Evolutionary conservation across 2,797 vertebrate genomes (phyloP), one percentile per base, ranked within the genome.

Genomic region (Eidolon dupreanum): DNA sequence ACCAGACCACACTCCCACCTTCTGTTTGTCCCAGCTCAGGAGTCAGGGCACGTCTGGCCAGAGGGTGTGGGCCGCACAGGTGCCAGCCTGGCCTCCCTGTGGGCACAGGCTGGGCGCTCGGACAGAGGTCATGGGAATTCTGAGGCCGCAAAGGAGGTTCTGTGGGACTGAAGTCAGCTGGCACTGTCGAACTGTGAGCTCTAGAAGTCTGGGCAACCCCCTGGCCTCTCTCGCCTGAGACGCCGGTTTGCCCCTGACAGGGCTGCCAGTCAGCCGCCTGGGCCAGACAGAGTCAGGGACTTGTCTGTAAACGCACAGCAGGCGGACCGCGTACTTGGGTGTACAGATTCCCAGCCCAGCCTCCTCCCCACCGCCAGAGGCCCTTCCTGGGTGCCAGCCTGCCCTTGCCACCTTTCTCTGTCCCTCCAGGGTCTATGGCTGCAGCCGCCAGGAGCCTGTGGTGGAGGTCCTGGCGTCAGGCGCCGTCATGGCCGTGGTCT

Each of bases 401-500:
- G 1, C 31, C 63, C 51, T 36, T 0, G 3, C 43, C 8, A 15
- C 3, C 0, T 33, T 57, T 57, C 77, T 94, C 89, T 85, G 33
- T 66, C n/a, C 41, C 10, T 20, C 61, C 97, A 99, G 99, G 91
- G 98, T 99, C 90, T 99, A 99, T 0, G 99, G 99, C 95, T 99
- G 99, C 98, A 99, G 99, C 96, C 98, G 99, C n/a, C 99, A 99
- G 71, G 99, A 99, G 96, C 99, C 98, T 0, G 57, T 99, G 19
- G 98, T 99, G 75, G 98, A 98, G 78, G 98, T 99, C 36, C 95
- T 99, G 96, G 99, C 99, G 0, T 99, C 99, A 0, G 99, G 99
- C 5, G 98, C 99, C 3, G 98, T 99, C 98, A 99, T 99, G 99
- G 99, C 99, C 0, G 98, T 99, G 92, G 98, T 99, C 93, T 99